Evolutionary conservation across 2,113 vertebrate species (phyloP), one percentile per base, ranked within the genome.

Genomic region (human (Homo sapiens)): DNA sequence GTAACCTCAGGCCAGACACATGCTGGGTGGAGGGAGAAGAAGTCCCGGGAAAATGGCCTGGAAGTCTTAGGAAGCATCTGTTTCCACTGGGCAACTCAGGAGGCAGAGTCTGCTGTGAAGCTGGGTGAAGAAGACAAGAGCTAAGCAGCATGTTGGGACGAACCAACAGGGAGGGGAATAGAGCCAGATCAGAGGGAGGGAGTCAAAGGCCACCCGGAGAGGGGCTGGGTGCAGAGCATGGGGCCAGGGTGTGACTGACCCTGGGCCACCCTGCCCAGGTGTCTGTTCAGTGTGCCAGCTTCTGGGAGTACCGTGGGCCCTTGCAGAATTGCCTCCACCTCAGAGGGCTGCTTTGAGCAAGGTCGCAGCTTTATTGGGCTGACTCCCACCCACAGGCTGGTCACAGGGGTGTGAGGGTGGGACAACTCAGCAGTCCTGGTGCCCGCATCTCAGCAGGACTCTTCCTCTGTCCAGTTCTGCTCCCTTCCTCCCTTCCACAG

Each of bases 91-190:
- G 40, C 66, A 38, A 68, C 30, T n/a, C 57, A 10, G 12, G 11
- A 48, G 32, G n/a, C 9, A 18, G 7, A 61, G 5, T 2, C n/a
- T 20, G 4, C 30, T 8, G 3, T 3, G 18, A 25, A 13, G 12
- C 1, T 3, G 25, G 17, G 38, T 17, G 10, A 17, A 13, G 30
- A 8, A 13, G 0, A 1, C 25, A 3, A 2, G 8, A 52, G n/a
- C 16, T 38, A 17, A 25, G 45, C 32, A 7, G 2, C 0, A 2
- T 22, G 6, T 2, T 27, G 12, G 12, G 10, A 12, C 9, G 35
- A 23, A 38, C 32, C 13, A 40, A 35, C 11, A 5, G 1, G 2
- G 12, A 8, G 0, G 30, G 22, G 3, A 2, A 3, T 2, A 16
- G 52, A 59, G 6, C 7, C 6, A 0, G 10, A 14, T 20, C 13